Conservation (phyloP, 1,140 invertebrate genomes). For the Aphelenchoides besseyi region DNA sequence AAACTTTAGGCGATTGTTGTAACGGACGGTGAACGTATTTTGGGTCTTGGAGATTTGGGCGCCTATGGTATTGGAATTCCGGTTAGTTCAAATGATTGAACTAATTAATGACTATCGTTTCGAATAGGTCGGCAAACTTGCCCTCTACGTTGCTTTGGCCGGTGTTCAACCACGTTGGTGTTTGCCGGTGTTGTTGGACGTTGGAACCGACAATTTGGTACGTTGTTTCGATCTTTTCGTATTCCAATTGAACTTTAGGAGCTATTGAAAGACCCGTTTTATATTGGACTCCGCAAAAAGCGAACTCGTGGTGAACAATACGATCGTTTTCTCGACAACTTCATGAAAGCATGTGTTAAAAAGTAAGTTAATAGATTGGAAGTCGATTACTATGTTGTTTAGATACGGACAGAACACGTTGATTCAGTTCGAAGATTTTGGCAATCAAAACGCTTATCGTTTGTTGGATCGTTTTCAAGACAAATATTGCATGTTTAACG, state of each 20-base stretch:
- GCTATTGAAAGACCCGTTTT: slow-evolving; percentile 85
- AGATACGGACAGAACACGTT: slow-evolving; percentile 57
- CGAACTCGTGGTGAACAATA: slow-evolving; percentile 81
- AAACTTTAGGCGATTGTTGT: slow-evolving; percentile 75
- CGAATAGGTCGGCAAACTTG: slow-evolving; percentile 73
- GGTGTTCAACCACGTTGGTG: slow-evolving; percentile 88
- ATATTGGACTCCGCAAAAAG: slow-evolving; percentile 84
- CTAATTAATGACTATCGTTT: background rate
- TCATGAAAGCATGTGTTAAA: slow-evolving; percentile 88
- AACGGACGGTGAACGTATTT: slow-evolving; percentile 87
- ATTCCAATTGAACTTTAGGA: slow-evolving; percentile 66
- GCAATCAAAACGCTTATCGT: slow-evolving; percentile 84
- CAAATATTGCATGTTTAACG: slow-evolving; percentile 89
- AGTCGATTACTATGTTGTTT: background rate
- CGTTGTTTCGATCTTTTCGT: background rate
- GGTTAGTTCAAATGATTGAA: too few relatives aligned
- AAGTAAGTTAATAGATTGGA: slow-evolving; percentile 63
- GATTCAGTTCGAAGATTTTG: slow-evolving; percentile 91
- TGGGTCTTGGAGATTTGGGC: slow-evolving; percentile 87
- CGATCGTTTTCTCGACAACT: slow-evolving; percentile 93
- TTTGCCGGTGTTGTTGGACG: slow-evolving; percentile 84
- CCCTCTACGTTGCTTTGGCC: slow-evolving; percentile 84
- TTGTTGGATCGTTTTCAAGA: slow-evolving; percentile 82
- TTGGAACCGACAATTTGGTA: slow-evolving; percentile 82
- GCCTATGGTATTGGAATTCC: slow-evolving; percentile 93